phyloP scores from a whole-genome alignment of 1,140 invertebrate genomes.

The Penaeus chinensis region DNA sequence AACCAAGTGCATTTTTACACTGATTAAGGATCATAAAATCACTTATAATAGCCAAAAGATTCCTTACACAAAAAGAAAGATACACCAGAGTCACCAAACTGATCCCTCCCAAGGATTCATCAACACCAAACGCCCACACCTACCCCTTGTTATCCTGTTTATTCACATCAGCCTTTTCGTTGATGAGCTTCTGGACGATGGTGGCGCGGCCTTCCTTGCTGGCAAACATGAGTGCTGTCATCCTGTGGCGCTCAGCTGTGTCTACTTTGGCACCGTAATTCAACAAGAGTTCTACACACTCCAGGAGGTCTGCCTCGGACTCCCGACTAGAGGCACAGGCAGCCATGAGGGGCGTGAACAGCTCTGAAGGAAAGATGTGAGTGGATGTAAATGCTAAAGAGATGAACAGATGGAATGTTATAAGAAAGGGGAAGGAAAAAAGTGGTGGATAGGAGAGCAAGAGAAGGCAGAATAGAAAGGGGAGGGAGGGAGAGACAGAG shows the following conservation, averaged over 20 bases:
- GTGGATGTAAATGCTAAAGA: neutral
- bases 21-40: neutral
- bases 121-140: neutral
- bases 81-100: too few relatives aligned
- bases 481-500: neutral
- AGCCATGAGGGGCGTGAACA: constrained; percentile 72
- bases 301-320: constrained; percentile 66
- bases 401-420: neutral
- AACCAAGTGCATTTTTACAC: neutral
- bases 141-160: constrained; percentile 68
- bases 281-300: constrained; percentile 69
- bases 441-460: too few relatives aligned
- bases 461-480: neutral
- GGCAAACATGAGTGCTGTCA: constrained; percentile 78
- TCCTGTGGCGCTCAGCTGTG: constrained; percentile 69
- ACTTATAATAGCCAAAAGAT: neutral
- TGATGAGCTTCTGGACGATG: constrained; percentile 72
- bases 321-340: constrained; percentile 68
- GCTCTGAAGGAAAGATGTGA: constrained; percentile 66
- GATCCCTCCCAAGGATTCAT: too few relatives aligned
- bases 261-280: constrained; percentile 69
- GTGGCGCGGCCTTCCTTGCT: constrained; percentile 74
- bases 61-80: neutral
- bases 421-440: neutral
- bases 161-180: constrained; percentile 73